Base-by-base conservation (phyloP, 2,888 invertebrate genomes). In the Cantharis lateralis region DNA sequence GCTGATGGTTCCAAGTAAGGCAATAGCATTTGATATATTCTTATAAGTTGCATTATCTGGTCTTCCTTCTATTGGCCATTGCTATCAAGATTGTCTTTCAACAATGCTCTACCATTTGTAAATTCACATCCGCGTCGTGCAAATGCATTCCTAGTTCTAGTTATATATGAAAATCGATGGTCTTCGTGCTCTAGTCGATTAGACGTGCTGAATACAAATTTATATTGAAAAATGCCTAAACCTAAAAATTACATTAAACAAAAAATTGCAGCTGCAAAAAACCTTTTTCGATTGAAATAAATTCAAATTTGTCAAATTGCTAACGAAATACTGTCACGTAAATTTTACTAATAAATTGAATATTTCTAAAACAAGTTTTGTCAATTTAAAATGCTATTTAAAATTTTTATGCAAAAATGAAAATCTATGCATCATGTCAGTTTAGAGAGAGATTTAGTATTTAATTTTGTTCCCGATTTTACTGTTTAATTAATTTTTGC, bases 31-130 rank as follows among this genome's bases (percentile, higher is more conserved):
- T 70, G 74, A 74, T 74, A 24, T 61, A 74, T 63, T 18, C 70
- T 69, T 70, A 48, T 74, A 70, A 15, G 62, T 15, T 28, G 69
- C 68, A 63, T 74, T 74, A 69, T 69, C 74, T 62, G 26, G 48
- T 32, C 72, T 68, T 15, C 15, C 32, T 61, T 24, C 62, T n/a
- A 74, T 74, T 74, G 74, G 70, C 63, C 70, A 32, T 68, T 20
- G n/a, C 16, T 70, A 74, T 74, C 74, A 70, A 74, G 74, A 74
- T 74, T 74, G 70, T 24, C 62, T 74, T 74, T 70, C 74, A 48
- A 74, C 70, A 70, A 74, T 74, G 69, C 74, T 63, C 74, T 62
- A 64, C 70, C 68, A 74, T 70, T 74, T 74, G 74, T 63, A 68
- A 74, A 74, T 74, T 69, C 69, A 70, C 28, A 28, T 70, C 74